A percentile compares a stretch with the other conserved stretches of the same genome.
Evolutionary conservation across 1,140 invertebrate genomes (phyloP).

Genomic region (Pseudomyrmex pallidus): DNA sequence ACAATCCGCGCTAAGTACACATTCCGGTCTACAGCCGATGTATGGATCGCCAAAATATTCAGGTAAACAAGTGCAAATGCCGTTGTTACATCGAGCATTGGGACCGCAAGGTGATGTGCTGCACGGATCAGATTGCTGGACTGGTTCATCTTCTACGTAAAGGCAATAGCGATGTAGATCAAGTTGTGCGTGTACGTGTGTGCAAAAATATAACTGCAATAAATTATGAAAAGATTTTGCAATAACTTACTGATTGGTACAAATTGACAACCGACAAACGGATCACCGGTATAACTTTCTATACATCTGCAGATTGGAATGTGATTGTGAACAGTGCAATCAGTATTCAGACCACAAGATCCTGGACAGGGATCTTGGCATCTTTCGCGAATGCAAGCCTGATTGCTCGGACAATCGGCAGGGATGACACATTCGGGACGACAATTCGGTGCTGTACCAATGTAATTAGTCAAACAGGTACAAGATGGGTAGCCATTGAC

Average conservation of each 20-base stretch:
- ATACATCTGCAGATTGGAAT: conserved; percentile 84
- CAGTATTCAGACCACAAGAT: conserved; percentile 83
- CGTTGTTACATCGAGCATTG: conserved; percentile 86
- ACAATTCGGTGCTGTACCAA: conserved; percentile 86
- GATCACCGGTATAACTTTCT: conserved; percentile 85
- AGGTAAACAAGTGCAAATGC: conserved; percentile 83
- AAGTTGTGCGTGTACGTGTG: conserved; percentile 3
- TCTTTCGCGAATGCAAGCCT: conserved; percentile 90
- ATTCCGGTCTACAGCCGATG: conserved; percentile 88
- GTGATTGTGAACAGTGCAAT: conserved; percentile 82
- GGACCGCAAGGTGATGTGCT: conserved; percentile 85
- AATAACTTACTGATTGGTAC: conserved; percentile 73
- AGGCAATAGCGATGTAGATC: conserved; percentile 4
- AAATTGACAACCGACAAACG: conserved; percentile 85
- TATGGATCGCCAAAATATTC: conserved; percentile 84
- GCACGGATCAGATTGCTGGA: conserved; percentile 71
- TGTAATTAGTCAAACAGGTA: conserved; percentile 79
- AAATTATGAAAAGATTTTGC: not conserved
- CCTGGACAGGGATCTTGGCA: conserved; percentile 90
- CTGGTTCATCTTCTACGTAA: not conserved
- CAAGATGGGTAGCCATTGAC: conserved; percentile 87
- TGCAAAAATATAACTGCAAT: not conserved
- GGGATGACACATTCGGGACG: conserved; percentile 91
- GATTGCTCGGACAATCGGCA: conserved; percentile 89
- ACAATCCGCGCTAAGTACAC: conserved; percentile 89